phyloP scores from a whole-genome alignment of 2,797 vertebrate genomes.

The Chelmon rostratus region DNA sequence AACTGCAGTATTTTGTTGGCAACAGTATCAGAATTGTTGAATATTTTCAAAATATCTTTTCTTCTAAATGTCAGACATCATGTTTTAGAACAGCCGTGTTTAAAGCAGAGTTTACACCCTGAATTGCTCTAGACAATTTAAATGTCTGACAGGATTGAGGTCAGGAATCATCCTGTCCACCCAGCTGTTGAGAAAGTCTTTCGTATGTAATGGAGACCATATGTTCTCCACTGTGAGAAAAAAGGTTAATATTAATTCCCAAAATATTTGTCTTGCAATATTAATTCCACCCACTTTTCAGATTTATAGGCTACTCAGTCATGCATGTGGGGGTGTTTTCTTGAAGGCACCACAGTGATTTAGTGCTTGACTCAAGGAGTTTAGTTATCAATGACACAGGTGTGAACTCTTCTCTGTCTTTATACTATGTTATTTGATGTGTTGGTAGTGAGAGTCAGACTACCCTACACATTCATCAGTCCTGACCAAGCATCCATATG shows the following conservation, averaged over 20 bases:
- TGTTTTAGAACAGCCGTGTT: not conserved
- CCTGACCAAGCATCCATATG: too few species aligned
- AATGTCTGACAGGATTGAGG: constrained; percentile 35
- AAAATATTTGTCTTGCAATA: constrained; percentile 66
- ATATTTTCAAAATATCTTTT: constrained; percentile 20
- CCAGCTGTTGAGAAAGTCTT: constrained; percentile 24
- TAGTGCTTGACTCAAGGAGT: not conserved
- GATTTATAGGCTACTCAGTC: constrained; percentile 49
- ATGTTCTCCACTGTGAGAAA: constrained; percentile 61
- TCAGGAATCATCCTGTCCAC: constrained; percentile 21
- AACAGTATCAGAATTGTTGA: not conserved
- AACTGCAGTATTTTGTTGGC: constrained; percentile 4
- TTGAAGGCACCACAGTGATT: constrained; percentile 8
- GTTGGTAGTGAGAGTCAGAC: too few species aligned
- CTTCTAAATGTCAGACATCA: constrained; percentile 3
- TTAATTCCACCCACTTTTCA: constrained; percentile 49
- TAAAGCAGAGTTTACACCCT: constrained; percentile 32
- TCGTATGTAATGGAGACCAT: constrained; percentile 65
- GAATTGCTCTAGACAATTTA: constrained; percentile 21
- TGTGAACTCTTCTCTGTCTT: too few species aligned
- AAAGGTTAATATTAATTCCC: constrained; percentile 56
- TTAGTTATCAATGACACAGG: too few species aligned
- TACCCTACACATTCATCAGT: too few species aligned
- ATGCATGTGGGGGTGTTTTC: constrained; percentile 14
- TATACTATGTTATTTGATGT: too few species aligned